These are phyloP conservation scores for Gonocerus acuteangulatus DNA, from an alignment of 2,888 invertebrate genomes.

Conservation along the genomic window DNA sequence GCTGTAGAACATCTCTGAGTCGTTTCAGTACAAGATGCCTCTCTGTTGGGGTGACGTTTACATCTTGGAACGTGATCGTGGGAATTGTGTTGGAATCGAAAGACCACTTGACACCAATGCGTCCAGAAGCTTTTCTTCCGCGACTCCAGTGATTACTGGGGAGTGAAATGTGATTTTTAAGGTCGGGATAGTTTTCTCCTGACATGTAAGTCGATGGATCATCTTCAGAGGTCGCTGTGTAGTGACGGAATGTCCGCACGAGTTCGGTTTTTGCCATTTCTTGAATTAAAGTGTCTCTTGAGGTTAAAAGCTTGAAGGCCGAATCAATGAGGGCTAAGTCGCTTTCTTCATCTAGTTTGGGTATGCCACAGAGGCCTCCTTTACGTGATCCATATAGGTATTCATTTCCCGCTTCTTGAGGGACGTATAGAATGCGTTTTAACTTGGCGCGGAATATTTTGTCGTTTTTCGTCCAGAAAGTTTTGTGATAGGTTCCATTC, in stretches of 20 bases:
- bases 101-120: background rate
- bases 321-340: background rate
- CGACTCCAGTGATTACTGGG: background rate
- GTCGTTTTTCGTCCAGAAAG: conserved; percentile 9
- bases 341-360: background rate
- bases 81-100: background rate
- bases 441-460: conserved; percentile 14
- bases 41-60: background rate
- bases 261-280: background rate
- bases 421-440: conserved; percentile 7
- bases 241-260: background rate
- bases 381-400: conserved; percentile 16
- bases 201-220: background rate
- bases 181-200: background rate
- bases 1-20: background rate
- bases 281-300: background rate
- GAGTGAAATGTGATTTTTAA: background rate
- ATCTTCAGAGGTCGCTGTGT: background rate
- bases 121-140: background rate
- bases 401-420: conserved; percentile 18
- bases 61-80: background rate
- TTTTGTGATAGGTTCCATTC: background rate
- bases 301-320: conserved; percentile 23
- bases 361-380: conserved; percentile 2
- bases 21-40: background rate